Evolutionary conservation across 2,113 vertebrate species (phyloP), one percentile per base, ranked within the genome.

Genomic region (Machaerirhynchus nigripectus): DNA sequence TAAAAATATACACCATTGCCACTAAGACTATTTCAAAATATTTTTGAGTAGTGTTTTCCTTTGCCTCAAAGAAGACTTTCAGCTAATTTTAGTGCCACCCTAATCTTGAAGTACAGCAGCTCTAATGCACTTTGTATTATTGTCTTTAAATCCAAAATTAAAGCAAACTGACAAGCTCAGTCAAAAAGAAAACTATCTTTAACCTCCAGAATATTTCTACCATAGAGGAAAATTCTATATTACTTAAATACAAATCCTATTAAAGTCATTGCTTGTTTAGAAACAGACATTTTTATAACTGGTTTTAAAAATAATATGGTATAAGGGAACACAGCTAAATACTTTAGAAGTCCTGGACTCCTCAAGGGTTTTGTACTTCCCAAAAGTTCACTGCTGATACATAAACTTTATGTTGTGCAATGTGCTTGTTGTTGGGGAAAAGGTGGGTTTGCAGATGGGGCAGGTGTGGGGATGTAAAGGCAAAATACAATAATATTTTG

Each of bases 41-140:
- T 57, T 92, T 97, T 95, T 90, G 26, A 87, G 91, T 91, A 88
- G 39, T 92, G 37, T 97, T 98, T 97, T 96, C 53, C 35, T 97
- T 92, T 96, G 69, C 64, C 95, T 96, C 83, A 92, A 95, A 96
- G 55, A 71, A 92, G 60, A 68, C 27, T 93, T 88, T 68, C 55
- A 94, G 24, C 35, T 95, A 95, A 91, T 96, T 97, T 98, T 81
- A 61, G n/a, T 91, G 49, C 37, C 47, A 94, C 24, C 37, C 30
- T 96, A 94, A 94, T 96, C 84, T 87, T 95, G 61, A 95, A 93
- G 26, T 52, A 93, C n/a, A 93, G 37, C 3, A 91, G 61, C 78
- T 96, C 37, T 23, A 80, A 71, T 53, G 42, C 75, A 59, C 37
- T 91, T 96, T 96, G 56, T 47, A 96, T 93, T 95, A 88, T 88